Evolutionary conservation across 2,113 vertebrate species (phyloP).

Genomic region (Cyprinodon tularosa): DNA sequence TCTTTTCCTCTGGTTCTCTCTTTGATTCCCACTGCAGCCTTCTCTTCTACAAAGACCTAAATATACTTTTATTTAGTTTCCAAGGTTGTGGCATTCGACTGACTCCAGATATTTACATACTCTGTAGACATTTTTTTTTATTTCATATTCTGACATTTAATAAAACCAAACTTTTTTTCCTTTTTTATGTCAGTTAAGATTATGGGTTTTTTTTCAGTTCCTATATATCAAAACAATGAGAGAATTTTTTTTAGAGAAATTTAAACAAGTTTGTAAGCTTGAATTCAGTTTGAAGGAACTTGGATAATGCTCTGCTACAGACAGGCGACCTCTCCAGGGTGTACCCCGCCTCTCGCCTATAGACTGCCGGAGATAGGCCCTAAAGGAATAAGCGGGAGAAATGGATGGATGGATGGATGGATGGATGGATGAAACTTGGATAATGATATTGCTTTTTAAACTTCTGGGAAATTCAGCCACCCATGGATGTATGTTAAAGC

Average conservation of each 20-base stretch:
- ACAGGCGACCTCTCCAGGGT: no score
- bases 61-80: constrained; percentile 14
- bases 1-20: constrained; percentile 8
- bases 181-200: neutral
- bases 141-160: neutral
- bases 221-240: neutral
- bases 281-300: no score
- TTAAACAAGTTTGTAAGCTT: neutral
- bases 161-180: neutral
- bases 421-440: no score
- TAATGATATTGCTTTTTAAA: no score
- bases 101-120: neutral
- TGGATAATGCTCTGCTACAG: no score
- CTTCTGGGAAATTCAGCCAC: no score
- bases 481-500: no score
- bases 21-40: constrained; percentile 12
- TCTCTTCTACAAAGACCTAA: constrained; percentile 19
- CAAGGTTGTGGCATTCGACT: neutral
- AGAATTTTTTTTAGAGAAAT: neutral
- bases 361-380: no score
- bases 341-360: no score
- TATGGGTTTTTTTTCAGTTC: neutral
- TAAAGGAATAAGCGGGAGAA: no score
- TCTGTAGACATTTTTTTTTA: neutral
- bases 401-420: no score